Evolutionary conservation across 2,888 invertebrate species (phyloP).

Genomic region (Philopedon plagiatum): DNA sequence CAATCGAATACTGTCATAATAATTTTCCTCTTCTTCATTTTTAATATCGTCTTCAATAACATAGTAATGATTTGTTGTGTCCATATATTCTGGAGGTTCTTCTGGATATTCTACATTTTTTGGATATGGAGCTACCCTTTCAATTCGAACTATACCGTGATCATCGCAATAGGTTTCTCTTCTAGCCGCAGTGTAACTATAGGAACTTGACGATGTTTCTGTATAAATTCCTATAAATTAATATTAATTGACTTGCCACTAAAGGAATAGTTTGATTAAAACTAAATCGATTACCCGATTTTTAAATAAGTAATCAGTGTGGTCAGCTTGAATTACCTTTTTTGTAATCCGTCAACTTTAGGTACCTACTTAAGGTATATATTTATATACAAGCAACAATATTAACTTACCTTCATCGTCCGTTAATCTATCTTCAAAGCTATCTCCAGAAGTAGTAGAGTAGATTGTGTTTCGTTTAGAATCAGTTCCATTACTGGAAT

Average conservation of each 20-base stretch:
- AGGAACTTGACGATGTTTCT: slow-evolving; percentile 22
- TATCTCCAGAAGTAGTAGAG: slow-evolving; percentile 54
- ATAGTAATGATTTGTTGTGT: slow-evolving; percentile 26
- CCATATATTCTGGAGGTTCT: slow-evolving; percentile 14
- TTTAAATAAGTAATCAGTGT: too few species aligned
- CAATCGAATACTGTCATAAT: slow-evolving; percentile 31
- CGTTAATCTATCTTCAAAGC: slow-evolving; percentile 31
- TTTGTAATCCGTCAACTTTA: too few species aligned
- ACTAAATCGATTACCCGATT: not conserved
- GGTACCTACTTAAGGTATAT: not conserved
- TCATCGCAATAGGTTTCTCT: slow-evolving; percentile 56
- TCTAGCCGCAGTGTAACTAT: slow-evolving; percentile 32
- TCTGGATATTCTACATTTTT: not conserved
- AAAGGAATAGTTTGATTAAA: not conserved
- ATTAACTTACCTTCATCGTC: slow-evolving; percentile 34
- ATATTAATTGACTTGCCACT: not conserved
- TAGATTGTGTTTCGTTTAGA: slow-evolving; percentile 56
- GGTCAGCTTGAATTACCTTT: too few species aligned
- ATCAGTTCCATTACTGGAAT: slow-evolving; percentile 27
- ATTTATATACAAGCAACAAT: not conserved
- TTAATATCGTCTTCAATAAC: not conserved
- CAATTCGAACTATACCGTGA: slow-evolving; percentile 57
- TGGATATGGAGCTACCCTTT: slow-evolving; percentile 48
- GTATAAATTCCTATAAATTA: slow-evolving; percentile 19
- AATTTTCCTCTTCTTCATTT: slow-evolving; percentile 19